Evolutionary conservation across 2,113 vertebrate species (phyloP).

Genomic region (Equus przewalskii): DNA sequence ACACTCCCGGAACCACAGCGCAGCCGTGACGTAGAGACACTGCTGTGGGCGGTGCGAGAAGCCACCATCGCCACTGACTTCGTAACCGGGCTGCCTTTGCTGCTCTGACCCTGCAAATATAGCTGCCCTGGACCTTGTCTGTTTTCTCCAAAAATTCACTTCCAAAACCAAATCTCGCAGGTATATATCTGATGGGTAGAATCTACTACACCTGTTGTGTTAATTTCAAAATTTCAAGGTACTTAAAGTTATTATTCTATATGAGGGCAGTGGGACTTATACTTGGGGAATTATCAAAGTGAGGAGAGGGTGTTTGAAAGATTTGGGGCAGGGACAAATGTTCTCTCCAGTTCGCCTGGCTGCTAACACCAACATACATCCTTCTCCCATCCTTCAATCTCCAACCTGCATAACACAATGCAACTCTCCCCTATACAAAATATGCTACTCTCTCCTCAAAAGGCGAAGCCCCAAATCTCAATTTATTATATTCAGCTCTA

Average conservation of each 20-base stretch:
- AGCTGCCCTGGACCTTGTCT: neutral
- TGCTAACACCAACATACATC: neutral
- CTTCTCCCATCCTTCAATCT: neutral
- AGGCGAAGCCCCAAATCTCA: neutral
- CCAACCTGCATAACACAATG: too few species aligned
- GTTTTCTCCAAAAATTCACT: neutral
- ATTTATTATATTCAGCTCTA: neutral
- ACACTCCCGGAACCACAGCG: neutral
- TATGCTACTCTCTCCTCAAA: neutral
- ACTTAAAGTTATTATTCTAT: neutral
- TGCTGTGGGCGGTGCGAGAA: neutral
- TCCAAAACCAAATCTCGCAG: neutral
- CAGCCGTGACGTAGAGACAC: too few species aligned
- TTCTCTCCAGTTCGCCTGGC: neutral
- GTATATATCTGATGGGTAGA: neutral
- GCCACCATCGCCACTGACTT: accelerated
- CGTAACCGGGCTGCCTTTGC: neutral
- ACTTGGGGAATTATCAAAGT: neutral
- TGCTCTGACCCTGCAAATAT: neutral
- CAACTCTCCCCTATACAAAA: neutral
- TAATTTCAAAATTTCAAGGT: neutral
- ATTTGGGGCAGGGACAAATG: neutral
- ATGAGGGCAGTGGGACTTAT: neutral
- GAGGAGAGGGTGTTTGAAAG: neutral
- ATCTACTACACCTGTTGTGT: neutral